phyloP scores from a whole-genome alignment of 92 coral and sea anemone species.

The Montipora capitata region DNA sequence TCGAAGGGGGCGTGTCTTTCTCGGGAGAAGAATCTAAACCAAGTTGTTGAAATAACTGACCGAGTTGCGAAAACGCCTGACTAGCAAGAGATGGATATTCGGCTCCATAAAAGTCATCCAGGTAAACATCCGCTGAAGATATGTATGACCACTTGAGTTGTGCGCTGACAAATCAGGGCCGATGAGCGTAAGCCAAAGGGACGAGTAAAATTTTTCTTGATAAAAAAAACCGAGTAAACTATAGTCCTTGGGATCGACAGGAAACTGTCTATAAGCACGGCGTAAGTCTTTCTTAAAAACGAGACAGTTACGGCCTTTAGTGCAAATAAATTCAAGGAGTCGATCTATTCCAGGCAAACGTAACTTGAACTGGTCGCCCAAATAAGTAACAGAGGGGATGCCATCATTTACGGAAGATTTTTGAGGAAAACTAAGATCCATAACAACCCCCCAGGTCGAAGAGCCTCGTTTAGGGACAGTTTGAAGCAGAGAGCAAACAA shows the following conservation, averaged over 20 bases:
- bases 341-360: constrained; percentile 18
- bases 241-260: constrained; percentile 59
- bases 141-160: no score
- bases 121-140: no score
- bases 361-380: constrained; percentile 31
- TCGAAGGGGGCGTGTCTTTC: no score
- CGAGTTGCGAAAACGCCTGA: no score
- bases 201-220: background rate
- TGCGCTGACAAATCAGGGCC: no score
- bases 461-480: constrained; percentile 54
- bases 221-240: constrained; percentile 32
- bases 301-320: constrained; percentile 51
- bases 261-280: constrained; percentile 62
- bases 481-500: constrained; percentile 60
- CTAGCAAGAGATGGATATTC: no score
- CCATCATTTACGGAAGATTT: constrained; percentile 42
- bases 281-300: constrained; percentile 49
- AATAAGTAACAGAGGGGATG: constrained; percentile 31
- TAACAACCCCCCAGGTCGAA: constrained; percentile 39
- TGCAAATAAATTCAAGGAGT: no score
- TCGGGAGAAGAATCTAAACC: no score
- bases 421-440: constrained; percentile 60
- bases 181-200: background rate
- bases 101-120: no score
- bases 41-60: no score